Conservation (phyloP, 2,113 vertebrate species). For the Tachuris rubrigastra region DNA sequence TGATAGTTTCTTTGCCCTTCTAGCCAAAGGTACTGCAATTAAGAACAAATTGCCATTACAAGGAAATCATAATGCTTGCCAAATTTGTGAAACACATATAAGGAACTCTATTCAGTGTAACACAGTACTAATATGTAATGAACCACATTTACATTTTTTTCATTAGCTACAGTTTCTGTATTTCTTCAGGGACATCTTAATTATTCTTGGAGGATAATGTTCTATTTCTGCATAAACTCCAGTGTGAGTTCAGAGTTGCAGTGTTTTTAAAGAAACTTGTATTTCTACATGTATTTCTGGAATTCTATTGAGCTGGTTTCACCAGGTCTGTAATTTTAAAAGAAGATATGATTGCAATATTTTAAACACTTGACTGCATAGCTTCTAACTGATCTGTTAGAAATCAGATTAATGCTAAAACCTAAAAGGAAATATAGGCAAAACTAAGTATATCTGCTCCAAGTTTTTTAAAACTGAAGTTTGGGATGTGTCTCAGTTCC, state of each 20-base stretch:
- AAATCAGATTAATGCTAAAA: neutral
- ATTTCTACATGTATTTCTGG: neutral
- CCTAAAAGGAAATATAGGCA: neutral
- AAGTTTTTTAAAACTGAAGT: neutral
- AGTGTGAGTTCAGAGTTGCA: neutral
- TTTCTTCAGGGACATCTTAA: slow-evolving; percentile 57
- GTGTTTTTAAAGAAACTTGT: neutral
- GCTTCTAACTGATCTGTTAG: neutral
- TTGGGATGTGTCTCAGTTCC: neutral
- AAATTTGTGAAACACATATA: slow-evolving; percentile 55
- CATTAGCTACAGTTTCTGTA: slow-evolving; percentile 55
- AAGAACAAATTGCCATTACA: slow-evolving; percentile 50
- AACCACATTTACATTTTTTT: slow-evolving; percentile 70
- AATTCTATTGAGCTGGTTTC: neutral
- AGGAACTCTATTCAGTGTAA: slow-evolving; percentile 45
- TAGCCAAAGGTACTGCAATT: slow-evolving; percentile 50
- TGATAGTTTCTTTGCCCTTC: slow-evolving; percentile 15
- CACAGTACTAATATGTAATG: slow-evolving; percentile 49
- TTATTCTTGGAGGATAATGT: slow-evolving; percentile 12
- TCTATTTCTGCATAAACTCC: neutral
- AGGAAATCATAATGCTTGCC: slow-evolving; percentile 53
- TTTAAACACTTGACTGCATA: neutral
- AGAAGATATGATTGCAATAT: neutral
- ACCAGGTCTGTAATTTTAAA: neutral
- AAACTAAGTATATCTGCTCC: neutral